Conservation (phyloP, 2,113 vertebrate genomes). For the Mungos mungo region DNA sequence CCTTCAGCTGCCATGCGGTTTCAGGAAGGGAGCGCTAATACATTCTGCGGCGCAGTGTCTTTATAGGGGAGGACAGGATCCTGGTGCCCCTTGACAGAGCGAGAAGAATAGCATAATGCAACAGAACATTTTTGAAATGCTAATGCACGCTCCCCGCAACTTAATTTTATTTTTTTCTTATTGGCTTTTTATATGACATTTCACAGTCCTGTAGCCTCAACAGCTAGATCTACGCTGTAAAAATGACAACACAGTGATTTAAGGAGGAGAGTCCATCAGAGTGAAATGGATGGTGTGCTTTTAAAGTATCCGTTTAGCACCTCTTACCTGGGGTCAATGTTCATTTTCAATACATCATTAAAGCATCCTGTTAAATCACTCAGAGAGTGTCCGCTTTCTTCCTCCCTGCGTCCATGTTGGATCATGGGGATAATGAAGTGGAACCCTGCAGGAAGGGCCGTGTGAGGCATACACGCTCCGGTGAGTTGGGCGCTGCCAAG, state of each 20-base stretch:
- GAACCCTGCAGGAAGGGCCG: conserved; percentile 70
- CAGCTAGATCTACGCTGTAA: conserved; percentile 82
- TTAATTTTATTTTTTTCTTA: conserved; percentile 85
- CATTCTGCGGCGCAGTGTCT: conserved; percentile 46
- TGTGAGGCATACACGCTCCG: conserved; percentile 69
- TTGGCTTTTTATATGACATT: conserved; percentile 84
- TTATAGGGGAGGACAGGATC: conserved; percentile 68
- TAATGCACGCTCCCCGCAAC: conserved; percentile 81
- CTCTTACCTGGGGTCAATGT: conserved; percentile 86
- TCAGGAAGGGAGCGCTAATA: neutral
- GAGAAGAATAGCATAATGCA: conserved; percentile 73
- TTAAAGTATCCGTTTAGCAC: conserved; percentile 84
- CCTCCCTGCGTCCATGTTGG: conserved; percentile 76
- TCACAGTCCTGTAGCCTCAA: conserved; percentile 84
- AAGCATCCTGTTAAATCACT: conserved; percentile 84
- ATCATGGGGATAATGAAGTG: conserved; percentile 82
- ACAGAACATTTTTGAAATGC: conserved; percentile 82
- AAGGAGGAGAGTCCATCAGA: conserved; percentile 79
- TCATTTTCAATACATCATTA: conserved; percentile 86
- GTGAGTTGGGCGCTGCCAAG: conserved; percentile 75
- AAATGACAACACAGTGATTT: conserved; percentile 85
- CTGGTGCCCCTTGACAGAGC: conserved; percentile 78
- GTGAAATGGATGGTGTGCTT: conserved; percentile 83
- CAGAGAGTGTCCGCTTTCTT: conserved; percentile 75
- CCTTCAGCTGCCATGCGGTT: conserved; percentile 62